Conservation (phyloP, 2,797 vertebrate genomes). For the Chrysocyon brachyurus region DNA sequence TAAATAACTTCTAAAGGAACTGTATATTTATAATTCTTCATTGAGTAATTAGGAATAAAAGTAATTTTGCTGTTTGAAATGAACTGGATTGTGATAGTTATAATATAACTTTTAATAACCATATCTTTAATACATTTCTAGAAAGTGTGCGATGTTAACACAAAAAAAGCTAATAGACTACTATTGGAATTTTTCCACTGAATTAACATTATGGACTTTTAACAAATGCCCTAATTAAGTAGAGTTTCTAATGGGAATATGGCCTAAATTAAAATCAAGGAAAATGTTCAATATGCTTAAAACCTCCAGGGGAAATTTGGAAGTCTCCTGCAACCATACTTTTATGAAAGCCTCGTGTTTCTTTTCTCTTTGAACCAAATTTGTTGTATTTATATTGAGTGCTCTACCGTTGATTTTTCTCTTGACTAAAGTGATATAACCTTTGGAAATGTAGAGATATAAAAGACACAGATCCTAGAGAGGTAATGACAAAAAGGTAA, state of each 20-base stretch:
- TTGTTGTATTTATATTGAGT: neutral
- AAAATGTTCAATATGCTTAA: constrained; percentile 37
- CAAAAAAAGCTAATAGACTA: constrained; percentile 68
- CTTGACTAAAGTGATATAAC: neutral
- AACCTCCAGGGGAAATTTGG: constrained; percentile 36
- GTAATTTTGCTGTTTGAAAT: constrained; percentile 46
- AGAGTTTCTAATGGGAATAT: constrained; percentile 75
- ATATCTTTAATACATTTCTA: constrained; percentile 55
- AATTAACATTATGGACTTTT: constrained; percentile 76
- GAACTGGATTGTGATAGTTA: constrained; percentile 41
- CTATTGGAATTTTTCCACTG: constrained; percentile 74
- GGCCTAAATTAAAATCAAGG: constrained; percentile 79
- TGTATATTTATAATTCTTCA: constrained; percentile 25
- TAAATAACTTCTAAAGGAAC: neutral
- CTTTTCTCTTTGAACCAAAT: neutral
- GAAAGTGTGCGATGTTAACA: constrained; percentile 63
- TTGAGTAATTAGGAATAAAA: constrained; percentile 42
- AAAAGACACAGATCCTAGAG: neutral
- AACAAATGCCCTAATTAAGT: constrained; percentile 82
- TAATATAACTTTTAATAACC: constrained; percentile 72
- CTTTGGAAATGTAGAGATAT: neutral
- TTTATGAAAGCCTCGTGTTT: constrained; percentile 16
- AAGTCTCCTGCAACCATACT: neutral
- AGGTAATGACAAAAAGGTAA: neutral
- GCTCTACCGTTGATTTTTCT: constrained; percentile 5